Base-by-base conservation (phyloP, 2,797 vertebrate species). In the Toxotes lorentzi region DNA sequence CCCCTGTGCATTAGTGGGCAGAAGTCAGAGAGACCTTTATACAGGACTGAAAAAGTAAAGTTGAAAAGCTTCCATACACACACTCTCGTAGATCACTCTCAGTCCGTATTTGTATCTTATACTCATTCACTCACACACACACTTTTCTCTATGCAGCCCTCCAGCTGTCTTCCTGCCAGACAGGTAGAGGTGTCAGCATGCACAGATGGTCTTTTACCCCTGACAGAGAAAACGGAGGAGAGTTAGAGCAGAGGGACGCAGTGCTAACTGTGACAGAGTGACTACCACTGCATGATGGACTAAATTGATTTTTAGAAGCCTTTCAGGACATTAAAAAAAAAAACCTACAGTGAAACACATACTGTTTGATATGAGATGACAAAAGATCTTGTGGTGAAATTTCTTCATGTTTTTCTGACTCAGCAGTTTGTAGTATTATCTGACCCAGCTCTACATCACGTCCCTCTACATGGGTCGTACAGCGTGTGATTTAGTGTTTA, bases 241-340 rank as follows among this genome's bases (percentile, higher is more conserved):
- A 38, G 69, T 19, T 10, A 35, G 47, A 67, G 56, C 30, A 35
- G 30, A 58, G 53, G 68, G 53, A 35, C 66, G 47, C 45, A 7
- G 17, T 13, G 38, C 53, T 81, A 59, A 81, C 71, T 60, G 61
- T 76, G 69, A 81, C 73, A 72, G 61, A 76, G 65, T 68, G 60
- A 62, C 63, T 38, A 38, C 59, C 62, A 58, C 63, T 67, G 40
- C 45, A 50, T 40, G 61, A 73, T 40, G 38, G 56, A 62, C 79
- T 58, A 35, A 74, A 84, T 63, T 4, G 69, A 71, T 76, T 82
- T 78, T 83, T 64, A 38, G n/a, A 38, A 75, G 66, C 51, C 24
- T 78, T 76, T 73, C 40, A 77, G 48, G 30, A 32, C 34, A 38
- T 53, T 81, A 59, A 2, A 16, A 73, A 24, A 27, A 45, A 59